These are phyloP conservation scores for Shinisaurus crocodilurus DNA, from an alignment of 2,113 vertebrate species.

Conservation along the genomic window DNA sequence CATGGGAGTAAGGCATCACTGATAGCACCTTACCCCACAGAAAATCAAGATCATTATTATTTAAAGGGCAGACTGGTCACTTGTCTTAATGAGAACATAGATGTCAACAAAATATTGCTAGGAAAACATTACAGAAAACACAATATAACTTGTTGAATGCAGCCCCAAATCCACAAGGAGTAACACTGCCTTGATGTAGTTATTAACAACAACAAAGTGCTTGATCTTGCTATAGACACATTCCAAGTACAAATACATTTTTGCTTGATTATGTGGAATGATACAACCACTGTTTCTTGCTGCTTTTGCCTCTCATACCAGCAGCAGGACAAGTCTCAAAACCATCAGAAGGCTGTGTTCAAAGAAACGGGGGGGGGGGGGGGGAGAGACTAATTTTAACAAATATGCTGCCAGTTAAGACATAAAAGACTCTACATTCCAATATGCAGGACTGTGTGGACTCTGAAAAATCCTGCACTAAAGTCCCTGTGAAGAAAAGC, in stretches of 20 bases:
- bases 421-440: neutral
- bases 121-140: constrained; percentile 29
- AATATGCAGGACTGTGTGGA: neutral
- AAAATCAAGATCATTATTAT: neutral
- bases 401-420: neutral
- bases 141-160: constrained; percentile 9
- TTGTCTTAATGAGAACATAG: constrained; percentile 15
- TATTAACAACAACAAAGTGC: constrained; percentile 26
- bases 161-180: constrained; percentile 18
- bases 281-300: constrained; percentile 13
- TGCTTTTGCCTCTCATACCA: constrained; percentile 66
- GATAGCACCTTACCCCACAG: neutral
- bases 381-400: neutral
- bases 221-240: constrained; percentile 26
- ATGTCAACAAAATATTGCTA: neutral
- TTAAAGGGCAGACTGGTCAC: constrained; percentile 10
- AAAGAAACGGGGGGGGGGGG: neutral
- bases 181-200: constrained; percentile 19
- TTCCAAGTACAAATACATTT: constrained; percentile 39
- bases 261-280: neutral
- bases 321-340: constrained; percentile 83
- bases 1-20: neutral
- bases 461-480: neutral
- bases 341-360: constrained; percentile 90
- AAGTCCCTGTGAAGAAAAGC: neutral